phyloP scores from a whole-genome alignment of 2,888 invertebrate genomes.

The Pollenia angustigena region DNA sequence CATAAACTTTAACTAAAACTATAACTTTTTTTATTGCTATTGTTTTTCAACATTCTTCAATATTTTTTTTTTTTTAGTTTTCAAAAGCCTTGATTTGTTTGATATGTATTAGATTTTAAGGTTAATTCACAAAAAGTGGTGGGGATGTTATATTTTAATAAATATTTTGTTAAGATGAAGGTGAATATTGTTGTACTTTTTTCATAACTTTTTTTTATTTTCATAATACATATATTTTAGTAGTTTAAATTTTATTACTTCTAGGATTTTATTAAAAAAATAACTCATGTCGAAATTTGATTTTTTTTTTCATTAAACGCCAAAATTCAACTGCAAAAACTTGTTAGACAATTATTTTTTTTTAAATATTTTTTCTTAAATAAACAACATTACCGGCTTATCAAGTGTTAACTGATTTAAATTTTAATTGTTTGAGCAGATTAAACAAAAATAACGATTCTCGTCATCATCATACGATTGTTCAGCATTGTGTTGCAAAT shows the following conservation, averaged over 20 bases:
- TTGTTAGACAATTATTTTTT: constrained; percentile 28
- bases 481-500: constrained; percentile 26
- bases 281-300: neutral
- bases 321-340: constrained; percentile 47
- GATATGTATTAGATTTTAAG: constrained; percentile 5
- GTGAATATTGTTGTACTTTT: constrained; percentile 30
- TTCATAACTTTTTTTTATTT: constrained; percentile 12
- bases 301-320: neutral
- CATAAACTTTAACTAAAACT: neutral
- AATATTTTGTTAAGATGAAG: constrained; percentile 37
- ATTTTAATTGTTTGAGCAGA: constrained; percentile 16
- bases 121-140: neutral
- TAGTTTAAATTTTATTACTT: constrained; percentile 31
- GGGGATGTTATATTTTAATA: neutral
- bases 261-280: constrained; percentile 27
- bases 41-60: constrained; percentile 31
- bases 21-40: neutral
- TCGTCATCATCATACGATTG: neutral
- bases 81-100: constrained; percentile 2
- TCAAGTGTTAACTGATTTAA: constrained; percentile 47
- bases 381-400: constrained; percentile 46
- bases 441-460: neutral
- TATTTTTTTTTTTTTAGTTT: neutral
- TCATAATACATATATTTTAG: neutral
- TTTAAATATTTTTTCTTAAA: neutral